A percentile compares a stretch with the other conserved stretches of the same genome.
Conservation (phyloP, 2,888 invertebrate genomes). For the Xanthia togata region DNA sequence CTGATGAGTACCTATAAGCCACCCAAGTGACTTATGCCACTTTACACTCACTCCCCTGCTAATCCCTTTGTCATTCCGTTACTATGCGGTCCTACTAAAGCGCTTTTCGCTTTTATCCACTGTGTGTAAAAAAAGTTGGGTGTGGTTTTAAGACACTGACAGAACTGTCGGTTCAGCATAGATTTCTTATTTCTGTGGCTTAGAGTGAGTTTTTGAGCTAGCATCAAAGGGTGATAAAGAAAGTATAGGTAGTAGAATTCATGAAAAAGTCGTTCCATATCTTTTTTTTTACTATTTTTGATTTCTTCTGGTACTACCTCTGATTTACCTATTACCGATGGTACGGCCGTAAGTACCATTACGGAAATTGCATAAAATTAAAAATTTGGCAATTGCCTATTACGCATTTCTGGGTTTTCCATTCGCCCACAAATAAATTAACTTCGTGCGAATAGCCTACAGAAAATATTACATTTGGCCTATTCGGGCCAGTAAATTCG, state of each 20-base stretch:
- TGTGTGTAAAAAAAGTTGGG: background rate
- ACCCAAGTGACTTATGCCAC: background rate
- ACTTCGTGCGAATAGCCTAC: no score
- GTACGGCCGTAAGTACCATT: background rate
- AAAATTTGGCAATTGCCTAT: no score
- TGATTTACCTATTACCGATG: background rate
- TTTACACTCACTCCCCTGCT: background rate
- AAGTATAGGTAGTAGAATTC: no score
- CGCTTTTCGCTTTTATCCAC: conserved; percentile 20
- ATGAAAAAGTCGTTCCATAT: no score
- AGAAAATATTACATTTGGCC: no score
- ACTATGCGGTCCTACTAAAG: background rate
- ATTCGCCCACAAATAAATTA: no score
- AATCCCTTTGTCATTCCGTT: conserved; percentile 23
- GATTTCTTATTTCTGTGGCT: background rate
- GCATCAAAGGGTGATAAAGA: no score
- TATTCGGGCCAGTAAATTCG: no score
- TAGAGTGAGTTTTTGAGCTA: background rate
- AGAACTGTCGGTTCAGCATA: background rate
- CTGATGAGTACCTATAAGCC: background rate
- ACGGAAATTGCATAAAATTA: no score
- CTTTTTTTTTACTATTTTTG: no score
- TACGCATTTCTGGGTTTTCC: no score
- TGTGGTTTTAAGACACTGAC: conserved; percentile 23
- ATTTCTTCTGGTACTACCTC: no score